These are phyloP conservation scores for Kryphioiulus occultus DNA, from an alignment of 2,888 invertebrate genomes.

Conservation along the genomic window DNA sequence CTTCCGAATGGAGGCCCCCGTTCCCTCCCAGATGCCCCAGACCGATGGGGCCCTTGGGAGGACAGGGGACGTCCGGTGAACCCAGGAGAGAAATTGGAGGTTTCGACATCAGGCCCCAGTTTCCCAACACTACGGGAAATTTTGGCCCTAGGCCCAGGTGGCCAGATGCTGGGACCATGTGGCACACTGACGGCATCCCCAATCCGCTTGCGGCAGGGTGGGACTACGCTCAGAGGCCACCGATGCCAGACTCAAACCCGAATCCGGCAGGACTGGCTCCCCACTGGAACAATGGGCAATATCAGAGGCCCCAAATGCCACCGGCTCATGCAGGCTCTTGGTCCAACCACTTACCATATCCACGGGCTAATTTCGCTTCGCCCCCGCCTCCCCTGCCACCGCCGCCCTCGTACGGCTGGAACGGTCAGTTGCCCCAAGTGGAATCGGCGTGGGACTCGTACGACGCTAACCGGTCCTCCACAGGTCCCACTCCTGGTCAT, in stretches of 20 bases:
- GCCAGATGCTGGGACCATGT: background rate
- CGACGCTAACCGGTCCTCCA: background rate
- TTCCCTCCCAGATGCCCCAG: background rate
- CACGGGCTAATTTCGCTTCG: background rate
- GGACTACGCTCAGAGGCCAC: background rate
- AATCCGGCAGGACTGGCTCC: background rate
- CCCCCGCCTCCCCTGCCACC: background rate
- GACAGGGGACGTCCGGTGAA: background rate
- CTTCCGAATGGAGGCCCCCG: background rate
- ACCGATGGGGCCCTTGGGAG: background rate
- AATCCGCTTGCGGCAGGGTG: background rate
- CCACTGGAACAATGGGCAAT: background rate
- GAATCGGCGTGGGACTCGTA: background rate
- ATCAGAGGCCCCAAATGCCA: background rate
- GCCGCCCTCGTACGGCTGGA: background rate
- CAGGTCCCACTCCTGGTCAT: background rate
- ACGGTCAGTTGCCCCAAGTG: background rate
- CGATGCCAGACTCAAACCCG: background rate
- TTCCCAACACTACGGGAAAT: background rate
- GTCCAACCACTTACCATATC: background rate
- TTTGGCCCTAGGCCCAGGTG: background rate
- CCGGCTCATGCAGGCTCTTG: background rate
- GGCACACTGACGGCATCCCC: background rate
- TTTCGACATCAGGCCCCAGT: background rate
- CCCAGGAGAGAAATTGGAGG: background rate